These are phyloP conservation scores for Drosophila malerkotliana DNA, from an alignment of 1,140 invertebrate species.

Conservation along the genomic window DNA sequence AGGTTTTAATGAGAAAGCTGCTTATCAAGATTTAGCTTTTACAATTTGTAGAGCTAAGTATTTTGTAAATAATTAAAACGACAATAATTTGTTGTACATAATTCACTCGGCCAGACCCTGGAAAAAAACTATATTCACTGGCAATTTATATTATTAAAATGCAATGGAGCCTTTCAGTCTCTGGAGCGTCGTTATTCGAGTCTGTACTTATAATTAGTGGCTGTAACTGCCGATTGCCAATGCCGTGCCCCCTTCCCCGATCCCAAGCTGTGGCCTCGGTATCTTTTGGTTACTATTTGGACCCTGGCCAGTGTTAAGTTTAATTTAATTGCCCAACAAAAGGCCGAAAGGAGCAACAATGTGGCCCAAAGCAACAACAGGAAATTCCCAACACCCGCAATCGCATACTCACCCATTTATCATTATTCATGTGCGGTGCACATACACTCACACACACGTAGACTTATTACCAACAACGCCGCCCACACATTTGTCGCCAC, in stretches of 20 bases:
- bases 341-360: constrained; percentile 61
- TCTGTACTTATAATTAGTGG: constrained; percentile 56
- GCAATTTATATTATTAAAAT: constrained; percentile 45
- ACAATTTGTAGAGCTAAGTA: background rate
- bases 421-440: constrained; percentile 53
- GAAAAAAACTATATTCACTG: background rate
- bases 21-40: background rate
- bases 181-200: constrained; percentile 52
- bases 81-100: no score
- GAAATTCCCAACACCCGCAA: constrained; percentile 4
- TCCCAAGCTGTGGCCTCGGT: background rate
- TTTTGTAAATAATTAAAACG: background rate
- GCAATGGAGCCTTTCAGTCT: constrained; percentile 38
- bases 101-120: background rate
- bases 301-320: constrained; percentile 63
- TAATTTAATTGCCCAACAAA: constrained; percentile 71
- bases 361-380: constrained; percentile 48
- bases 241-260: constrained; percentile 26
- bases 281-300: constrained; percentile 42
- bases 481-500: constrained; percentile 56
- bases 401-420: constrained; percentile 42
- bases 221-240: constrained; percentile 44
- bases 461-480: constrained; percentile 47
- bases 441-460: constrained; percentile 23
- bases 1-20: background rate